These are phyloP conservation scores for Zaprionus davidi DNA, from an alignment of 1,140 invertebrate genomes.

Conservation along the genomic window DNA sequence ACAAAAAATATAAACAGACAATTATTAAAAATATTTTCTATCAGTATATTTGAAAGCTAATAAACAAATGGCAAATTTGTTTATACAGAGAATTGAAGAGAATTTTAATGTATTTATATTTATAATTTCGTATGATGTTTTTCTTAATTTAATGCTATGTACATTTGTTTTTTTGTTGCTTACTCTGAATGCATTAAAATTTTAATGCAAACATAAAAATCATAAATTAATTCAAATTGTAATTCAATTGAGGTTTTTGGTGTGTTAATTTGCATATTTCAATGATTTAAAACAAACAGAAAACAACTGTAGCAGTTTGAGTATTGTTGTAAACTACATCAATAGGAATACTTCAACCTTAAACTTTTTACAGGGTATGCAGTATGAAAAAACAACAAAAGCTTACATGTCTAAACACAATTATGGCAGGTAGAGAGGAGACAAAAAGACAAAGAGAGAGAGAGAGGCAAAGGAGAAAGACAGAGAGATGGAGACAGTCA, in stretches of 20 bases:
- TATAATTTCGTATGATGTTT: too few relatives aligned
- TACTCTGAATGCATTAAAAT: too few relatives aligned
- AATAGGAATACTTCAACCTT: background rate
- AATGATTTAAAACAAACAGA: background rate
- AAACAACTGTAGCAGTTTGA: background rate
- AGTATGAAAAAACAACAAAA: slow-evolving; percentile 49
- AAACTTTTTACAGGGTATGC: slow-evolving; percentile 4
- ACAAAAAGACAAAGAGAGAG: slow-evolving; percentile 45
- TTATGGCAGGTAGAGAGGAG: slow-evolving; percentile 57
- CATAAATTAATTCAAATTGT: background rate
- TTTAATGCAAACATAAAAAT: too few relatives aligned
- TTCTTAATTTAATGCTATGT: background rate
- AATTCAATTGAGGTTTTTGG: background rate
- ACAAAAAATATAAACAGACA: too few relatives aligned
- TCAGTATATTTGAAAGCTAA: too few relatives aligned
- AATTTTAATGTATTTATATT: too few relatives aligned
- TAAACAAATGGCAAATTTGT: too few relatives aligned
- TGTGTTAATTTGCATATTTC: background rate
- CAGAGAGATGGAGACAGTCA: slow-evolving; percentile 7
- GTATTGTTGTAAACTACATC: background rate
- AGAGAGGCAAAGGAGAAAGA: slow-evolving; percentile 39
- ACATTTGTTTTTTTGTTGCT: background rate
- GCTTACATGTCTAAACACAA: slow-evolving; percentile 80
- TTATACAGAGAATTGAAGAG: too few relatives aligned
- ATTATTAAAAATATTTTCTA: too few relatives aligned